phyloP scores from a whole-genome alignment of 2,888 invertebrate species.

The Lobophora halterata region DNA sequence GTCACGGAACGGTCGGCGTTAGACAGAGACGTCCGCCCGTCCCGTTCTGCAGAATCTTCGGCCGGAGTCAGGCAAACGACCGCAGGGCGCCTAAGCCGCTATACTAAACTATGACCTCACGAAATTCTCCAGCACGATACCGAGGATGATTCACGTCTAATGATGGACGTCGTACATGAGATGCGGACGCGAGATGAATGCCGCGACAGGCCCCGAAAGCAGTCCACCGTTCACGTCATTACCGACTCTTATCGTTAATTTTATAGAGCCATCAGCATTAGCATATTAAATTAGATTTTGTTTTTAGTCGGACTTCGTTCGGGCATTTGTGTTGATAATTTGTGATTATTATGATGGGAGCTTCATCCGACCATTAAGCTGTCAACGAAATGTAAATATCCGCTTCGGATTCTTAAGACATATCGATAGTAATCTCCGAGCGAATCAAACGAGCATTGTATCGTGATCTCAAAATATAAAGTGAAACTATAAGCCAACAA shows the following conservation, averaged over 20 bases:
- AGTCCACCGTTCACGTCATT: constrained; percentile 43
- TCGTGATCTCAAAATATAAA: constrained; percentile 59
- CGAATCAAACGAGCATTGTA: constrained; percentile 34
- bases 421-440: constrained; percentile 35
- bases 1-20: constrained; percentile 77
- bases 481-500: constrained; percentile 65
- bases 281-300: constrained; percentile 55
- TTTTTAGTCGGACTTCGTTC: constrained; percentile 37
- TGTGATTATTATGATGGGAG: constrained; percentile 40
- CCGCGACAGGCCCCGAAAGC: constrained; percentile 46
- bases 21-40: constrained; percentile 61
- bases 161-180: constrained; percentile 68
- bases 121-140: constrained; percentile 76
- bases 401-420: constrained; percentile 30
- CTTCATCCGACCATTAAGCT: constrained; percentile 46
- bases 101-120: constrained; percentile 80
- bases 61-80: constrained; percentile 58
- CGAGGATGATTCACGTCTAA: constrained; percentile 72
- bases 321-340: constrained; percentile 39
- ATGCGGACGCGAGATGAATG: constrained; percentile 68
- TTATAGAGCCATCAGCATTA: constrained; percentile 60
- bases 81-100: constrained; percentile 78
- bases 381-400: constrained; percentile 46
- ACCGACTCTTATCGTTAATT: constrained; percentile 48
- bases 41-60: constrained; percentile 42